A percentile compares a stretch with the other conserved stretches of the same genome.
These are phyloP conservation scores for Drosophila ercepeae DNA, from an alignment of 1,140 invertebrate species.

Conservation along the genomic window DNA sequence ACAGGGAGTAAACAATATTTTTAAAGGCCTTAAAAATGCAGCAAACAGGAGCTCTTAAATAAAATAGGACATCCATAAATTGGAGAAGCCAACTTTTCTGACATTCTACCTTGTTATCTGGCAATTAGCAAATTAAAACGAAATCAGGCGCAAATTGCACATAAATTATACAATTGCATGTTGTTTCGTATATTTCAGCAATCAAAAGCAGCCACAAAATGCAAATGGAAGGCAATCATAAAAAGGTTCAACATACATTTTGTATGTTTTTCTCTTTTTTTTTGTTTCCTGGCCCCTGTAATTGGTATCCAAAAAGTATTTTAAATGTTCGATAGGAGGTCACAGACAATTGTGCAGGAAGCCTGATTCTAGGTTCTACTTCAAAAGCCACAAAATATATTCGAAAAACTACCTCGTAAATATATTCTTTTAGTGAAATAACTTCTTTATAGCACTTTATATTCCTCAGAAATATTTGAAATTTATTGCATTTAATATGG, in stretches of 20 bases:
- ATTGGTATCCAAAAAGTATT: conserved; percentile 20
- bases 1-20: background rate
- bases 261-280: background rate
- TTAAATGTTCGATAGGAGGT: conserved; percentile 12
- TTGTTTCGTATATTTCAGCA: conserved; percentile 9
- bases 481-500: conserved; percentile 11
- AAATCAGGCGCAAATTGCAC: conserved; percentile 31
- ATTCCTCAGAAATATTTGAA: background rate
- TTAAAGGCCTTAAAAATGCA: background rate
- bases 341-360: background rate
- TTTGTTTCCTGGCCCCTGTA: conserved; percentile 5
- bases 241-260: conserved; percentile 18
- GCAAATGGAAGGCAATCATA: conserved; percentile 12
- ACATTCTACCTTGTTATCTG: background rate
- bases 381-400: background rate
- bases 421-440: conserved; percentile 1
- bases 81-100: background rate
- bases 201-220: conserved; percentile 30
- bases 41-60: background rate
- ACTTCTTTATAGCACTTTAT: background rate
- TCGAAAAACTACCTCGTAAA: too few relatives aligned
- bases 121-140: conserved; percentile 32
- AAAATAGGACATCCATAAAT: background rate
- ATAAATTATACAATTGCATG: conserved; percentile 44
- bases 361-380: conserved; percentile 4